These are phyloP conservation scores for Charaxes varanes DNA, from an alignment of 1,140 invertebrate genomes.

Conservation along the genomic window DNA sequence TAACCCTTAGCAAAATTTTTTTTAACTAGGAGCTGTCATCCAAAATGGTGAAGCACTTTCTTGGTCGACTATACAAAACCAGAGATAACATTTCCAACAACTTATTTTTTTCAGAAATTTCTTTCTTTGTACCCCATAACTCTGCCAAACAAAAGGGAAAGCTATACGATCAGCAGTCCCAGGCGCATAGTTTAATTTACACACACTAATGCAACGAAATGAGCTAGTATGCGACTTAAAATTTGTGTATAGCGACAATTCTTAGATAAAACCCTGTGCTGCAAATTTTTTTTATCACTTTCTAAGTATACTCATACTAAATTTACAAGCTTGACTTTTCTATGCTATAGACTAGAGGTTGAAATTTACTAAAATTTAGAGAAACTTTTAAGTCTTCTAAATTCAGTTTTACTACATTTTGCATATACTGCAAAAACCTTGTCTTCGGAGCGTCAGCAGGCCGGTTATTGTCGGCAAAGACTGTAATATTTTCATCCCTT, in stretches of 20 bases:
- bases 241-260: conserved; percentile 33
- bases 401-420: conserved; percentile 24
- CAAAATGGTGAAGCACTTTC: too few relatives aligned
- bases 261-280: conserved; percentile 29
- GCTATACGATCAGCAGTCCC: conserved; percentile 69
- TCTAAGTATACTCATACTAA: too few relatives aligned
- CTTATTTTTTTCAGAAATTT: too few relatives aligned
- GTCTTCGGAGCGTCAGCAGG: conserved; percentile 49
- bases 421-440: conserved; percentile 47
- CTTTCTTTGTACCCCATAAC: too few relatives aligned
- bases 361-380: too few relatives aligned
- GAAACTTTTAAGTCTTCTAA: neutral
- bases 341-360: too few relatives aligned
- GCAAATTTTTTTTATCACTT: neutral
- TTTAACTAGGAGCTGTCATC: too few relatives aligned
- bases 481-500: conserved; percentile 66
- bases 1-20: too few relatives aligned
- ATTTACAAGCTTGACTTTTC: too few relatives aligned
- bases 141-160: conserved; percentile 72
- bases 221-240: conserved; percentile 62
- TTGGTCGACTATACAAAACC: too few relatives aligned
- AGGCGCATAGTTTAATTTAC: conserved; percentile 71
- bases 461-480: conserved; percentile 57
- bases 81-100: too few relatives aligned
- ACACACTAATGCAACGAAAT: conserved; percentile 60